These are phyloP conservation scores for Hippoglossus hippoglossus DNA, from an alignment of 2,797 vertebrate genomes.

Conservation along the genomic window DNA sequence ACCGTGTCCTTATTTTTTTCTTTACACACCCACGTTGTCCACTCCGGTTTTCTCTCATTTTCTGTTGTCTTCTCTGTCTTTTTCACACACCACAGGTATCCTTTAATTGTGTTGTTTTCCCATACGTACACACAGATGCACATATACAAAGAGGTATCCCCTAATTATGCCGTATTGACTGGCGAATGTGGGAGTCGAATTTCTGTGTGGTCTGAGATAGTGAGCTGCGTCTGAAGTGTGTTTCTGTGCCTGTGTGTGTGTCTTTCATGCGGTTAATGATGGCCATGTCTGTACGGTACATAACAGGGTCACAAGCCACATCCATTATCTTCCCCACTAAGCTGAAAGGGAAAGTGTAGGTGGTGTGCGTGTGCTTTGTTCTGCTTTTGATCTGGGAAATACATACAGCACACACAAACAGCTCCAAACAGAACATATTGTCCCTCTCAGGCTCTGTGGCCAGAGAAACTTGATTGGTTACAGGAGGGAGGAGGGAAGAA, in stretches of 20 bases:
- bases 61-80: not conserved
- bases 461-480: slow-evolving; percentile 24
- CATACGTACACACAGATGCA: not conserved
- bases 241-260: slow-evolving; percentile 15
- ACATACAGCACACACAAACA: slow-evolving; percentile 24
- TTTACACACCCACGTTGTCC: not conserved
- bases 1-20: not conserved
- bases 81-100: not conserved
- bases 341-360: slow-evolving; percentile 63
- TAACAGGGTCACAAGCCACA: slow-evolving; percentile 45
- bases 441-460: slow-evolving; percentile 13
- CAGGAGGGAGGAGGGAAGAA: slow-evolving; percentile 15
- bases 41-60: not conserved
- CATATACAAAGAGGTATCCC: slow-evolving; percentile 11
- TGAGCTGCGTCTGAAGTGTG: slow-evolving; percentile 31
- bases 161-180: slow-evolving; percentile 25
- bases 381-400: slow-evolving; percentile 52
- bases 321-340: slow-evolving; percentile 42
- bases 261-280: slow-evolving; percentile 69
- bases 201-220: slow-evolving; percentile 44
- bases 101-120: slow-evolving; percentile 3
- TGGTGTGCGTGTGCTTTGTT: slow-evolving; percentile 39
- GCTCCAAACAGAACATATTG: slow-evolving; percentile 46
- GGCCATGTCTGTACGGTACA: slow-evolving; percentile 46
- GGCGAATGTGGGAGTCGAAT: slow-evolving; percentile 32